Percentiles rank a stretch among this genome's conserved stretches.
Conservation (phyloP, 2,113 vertebrate genomes). For the Speoplatyrhinus poulsoni region DNA sequence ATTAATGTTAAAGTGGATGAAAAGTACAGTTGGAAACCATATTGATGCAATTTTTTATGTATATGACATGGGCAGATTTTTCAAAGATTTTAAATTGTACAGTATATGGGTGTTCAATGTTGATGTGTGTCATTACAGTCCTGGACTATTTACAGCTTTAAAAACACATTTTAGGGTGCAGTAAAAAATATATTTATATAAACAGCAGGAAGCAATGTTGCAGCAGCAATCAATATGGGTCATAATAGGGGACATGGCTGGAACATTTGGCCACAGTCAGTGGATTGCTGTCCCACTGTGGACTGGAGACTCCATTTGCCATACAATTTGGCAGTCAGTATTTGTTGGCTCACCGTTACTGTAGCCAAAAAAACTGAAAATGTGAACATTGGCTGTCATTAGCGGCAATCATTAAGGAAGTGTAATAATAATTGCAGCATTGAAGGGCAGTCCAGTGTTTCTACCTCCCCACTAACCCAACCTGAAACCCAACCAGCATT, state of each 20-base stretch:
- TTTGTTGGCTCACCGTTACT: slow-evolving; percentile 35
- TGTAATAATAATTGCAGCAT: slow-evolving; percentile 29
- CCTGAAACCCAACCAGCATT: slow-evolving; percentile 12
- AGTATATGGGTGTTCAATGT: too few relatives aligned
- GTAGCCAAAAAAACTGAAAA: not conserved
- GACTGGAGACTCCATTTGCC: not conserved
- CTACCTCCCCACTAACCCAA: slow-evolving; percentile 17
- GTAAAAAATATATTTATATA: too few relatives aligned
- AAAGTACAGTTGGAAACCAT: too few relatives aligned
- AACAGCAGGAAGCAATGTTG: not conserved
- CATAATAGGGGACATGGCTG: not conserved
- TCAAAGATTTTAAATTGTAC: too few relatives aligned
- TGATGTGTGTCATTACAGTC: too few relatives aligned
- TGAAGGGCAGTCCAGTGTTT: slow-evolving; percentile 2
- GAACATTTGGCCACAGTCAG: not conserved
- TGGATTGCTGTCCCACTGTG: not conserved
- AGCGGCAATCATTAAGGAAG: not conserved
- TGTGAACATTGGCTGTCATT: not conserved
- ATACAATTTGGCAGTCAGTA: slow-evolving; percentile 21
- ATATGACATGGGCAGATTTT: too few relatives aligned
- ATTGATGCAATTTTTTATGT: too few relatives aligned
- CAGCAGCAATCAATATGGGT: not conserved
- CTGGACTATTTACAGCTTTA: too few relatives aligned
- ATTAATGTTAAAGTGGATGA: too few relatives aligned
- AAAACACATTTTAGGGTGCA: not conserved